Base-by-base conservation (phyloP, 2,113 vertebrate species). In the Rynchops niger region DNA sequence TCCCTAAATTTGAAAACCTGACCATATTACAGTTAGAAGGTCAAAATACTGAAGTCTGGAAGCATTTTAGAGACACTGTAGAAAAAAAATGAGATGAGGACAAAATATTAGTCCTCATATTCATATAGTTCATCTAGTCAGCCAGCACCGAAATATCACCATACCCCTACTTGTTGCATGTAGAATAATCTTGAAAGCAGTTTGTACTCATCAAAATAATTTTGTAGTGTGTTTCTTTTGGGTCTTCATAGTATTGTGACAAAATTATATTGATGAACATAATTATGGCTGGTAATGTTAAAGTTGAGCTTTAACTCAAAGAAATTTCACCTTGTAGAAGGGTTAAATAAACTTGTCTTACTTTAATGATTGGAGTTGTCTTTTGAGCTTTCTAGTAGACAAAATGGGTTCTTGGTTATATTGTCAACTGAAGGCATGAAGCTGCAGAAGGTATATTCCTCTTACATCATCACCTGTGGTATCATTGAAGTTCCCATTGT, bases 391-490 rank as follows among this genome's bases (percentile, higher is more conserved):
- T 66, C 42, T 70, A 91, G 63, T 40, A 72, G 92, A 63, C 82
- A 89, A 83, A 93, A 95, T 87, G 43, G 73, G 62, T 90, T 95
- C 82, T 72, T 95, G 36, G 81, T 95, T 96, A 83, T 81, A 85
- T 86, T 92, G 58, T 87, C 83, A 95, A 72, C 74, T 88, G 84
- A 95, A 96, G 94, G 52, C 93, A 81, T 30, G 88, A 70, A 97
- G 83, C 84, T 21, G 17, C 36, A 73, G 67, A 70, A 90, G 81
- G 58, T 85, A 25, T 82, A 58, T 92, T 96, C 69, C 93, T 90
- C 95, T 94, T 95, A 72, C 65, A 38, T 66, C 85, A 90, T 93
- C 62, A 47, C 88, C 52, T 47, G 67, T 90, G 8, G 5, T 71
- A 30, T 18, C 9, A 15, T 15, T 40, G 8, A 77, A 38, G 29